phyloP scores from a whole-genome alignment of 1,140 invertebrate species.

The Zaprionus lachaisei region DNA sequence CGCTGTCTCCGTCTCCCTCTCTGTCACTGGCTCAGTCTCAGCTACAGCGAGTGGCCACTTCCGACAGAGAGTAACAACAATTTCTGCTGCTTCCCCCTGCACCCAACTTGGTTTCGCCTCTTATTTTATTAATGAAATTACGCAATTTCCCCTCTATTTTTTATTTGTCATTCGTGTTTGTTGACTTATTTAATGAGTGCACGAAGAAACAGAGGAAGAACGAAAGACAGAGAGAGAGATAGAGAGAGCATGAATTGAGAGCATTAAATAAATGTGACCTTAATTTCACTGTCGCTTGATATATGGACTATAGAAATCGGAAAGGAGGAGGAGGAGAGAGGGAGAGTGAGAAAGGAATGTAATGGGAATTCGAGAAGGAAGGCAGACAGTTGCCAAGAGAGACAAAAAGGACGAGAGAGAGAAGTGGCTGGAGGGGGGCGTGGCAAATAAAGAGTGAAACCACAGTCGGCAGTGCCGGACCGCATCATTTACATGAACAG shows the following conservation, averaged over 20 bases:
- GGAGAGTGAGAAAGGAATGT: neutral
- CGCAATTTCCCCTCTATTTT: slow-evolving; percentile 62
- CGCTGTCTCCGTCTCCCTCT: neutral
- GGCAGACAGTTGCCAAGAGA: slow-evolving; percentile 10
- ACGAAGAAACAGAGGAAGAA: slow-evolving; percentile 14
- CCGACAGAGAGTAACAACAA: slow-evolving; percentile 10
- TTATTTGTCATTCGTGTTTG: slow-evolving; percentile 48
- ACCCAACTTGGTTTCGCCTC: slow-evolving; percentile 18
- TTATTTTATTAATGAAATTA: slow-evolving; percentile 79
- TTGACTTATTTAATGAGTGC: slow-evolving; percentile 73
- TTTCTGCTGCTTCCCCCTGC: neutral
- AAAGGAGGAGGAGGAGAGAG: neutral
- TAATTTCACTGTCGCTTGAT: slow-evolving; percentile 69
- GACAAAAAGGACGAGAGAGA: neutral
- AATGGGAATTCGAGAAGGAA: slow-evolving; percentile 7
- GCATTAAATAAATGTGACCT: slow-evolving; percentile 72
- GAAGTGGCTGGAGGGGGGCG: neutral
- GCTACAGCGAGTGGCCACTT: neutral
- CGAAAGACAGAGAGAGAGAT: slow-evolving; percentile 9
- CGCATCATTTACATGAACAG: slow-evolving; percentile 71
- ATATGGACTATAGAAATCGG: slow-evolving; percentile 58
- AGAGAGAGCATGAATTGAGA: slow-evolving; percentile 14
- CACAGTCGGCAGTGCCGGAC: slow-evolving; percentile 5
- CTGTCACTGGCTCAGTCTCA: neutral
- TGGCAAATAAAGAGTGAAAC: slow-evolving; percentile 12